Percentiles rank a stretch among this genome's conserved stretches.
phyloP scores from a whole-genome alignment of 2,888 invertebrate species.

The Onthophagus sagittarius region DNA sequence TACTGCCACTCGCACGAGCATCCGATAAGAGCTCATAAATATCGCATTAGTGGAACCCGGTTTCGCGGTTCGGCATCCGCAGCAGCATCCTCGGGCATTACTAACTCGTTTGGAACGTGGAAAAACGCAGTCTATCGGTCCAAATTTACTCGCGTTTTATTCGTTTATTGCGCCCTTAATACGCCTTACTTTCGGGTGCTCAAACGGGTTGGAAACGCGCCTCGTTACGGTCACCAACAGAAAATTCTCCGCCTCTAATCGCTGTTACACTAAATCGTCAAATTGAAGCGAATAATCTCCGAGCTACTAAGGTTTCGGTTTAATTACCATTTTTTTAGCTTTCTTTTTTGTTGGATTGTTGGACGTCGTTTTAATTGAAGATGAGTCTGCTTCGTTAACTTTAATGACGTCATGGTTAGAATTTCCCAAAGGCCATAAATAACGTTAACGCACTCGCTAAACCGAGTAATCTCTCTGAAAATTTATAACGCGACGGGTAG shows the following conservation, averaged over 20 bases:
- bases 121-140: slow-evolving; percentile 2
- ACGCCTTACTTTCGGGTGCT: slow-evolving; percentile 1
- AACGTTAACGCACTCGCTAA: background rate
- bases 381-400: background rate
- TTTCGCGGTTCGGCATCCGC: slow-evolving; percentile 38
- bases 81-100: slow-evolving; percentile 43
- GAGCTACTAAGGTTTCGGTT: background rate
- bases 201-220: background rate
- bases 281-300: background rate
- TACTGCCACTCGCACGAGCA: slow-evolving; percentile 20
- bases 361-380: background rate
- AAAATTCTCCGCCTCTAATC: background rate
- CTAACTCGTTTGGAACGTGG: slow-evolving; percentile 45
- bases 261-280: background rate
- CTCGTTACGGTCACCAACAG: background rate
- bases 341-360: too few species aligned
- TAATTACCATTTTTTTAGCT: background rate
- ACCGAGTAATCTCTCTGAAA: background rate
- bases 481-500: background rate
- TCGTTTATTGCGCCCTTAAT: slow-evolving; percentile 6
- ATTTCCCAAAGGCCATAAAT: background rate
- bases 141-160: slow-evolving; percentile 4
- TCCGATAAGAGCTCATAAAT: slow-evolving; percentile 47
- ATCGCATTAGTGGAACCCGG: slow-evolving; percentile 46
- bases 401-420: background rate